Base-by-base conservation (phyloP, 2,888 invertebrate species). In the Cataglyphis altisquamis region DNA sequence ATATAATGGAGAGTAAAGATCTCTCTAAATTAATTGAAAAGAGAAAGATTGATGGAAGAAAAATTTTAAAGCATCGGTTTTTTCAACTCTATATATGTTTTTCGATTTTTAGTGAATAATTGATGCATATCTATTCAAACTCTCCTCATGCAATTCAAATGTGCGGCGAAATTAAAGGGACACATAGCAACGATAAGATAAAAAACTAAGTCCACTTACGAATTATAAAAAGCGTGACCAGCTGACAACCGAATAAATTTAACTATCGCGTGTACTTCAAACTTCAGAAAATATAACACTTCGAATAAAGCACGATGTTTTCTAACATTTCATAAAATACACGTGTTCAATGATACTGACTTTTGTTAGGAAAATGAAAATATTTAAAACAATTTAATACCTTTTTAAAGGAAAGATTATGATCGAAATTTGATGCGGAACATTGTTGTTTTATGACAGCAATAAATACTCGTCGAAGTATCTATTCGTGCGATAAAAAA, bases 51-150 rank as follows among this genome's bases (percentile, higher is more conserved):
- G 36, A 48, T 64, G 1, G 0, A 29, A 32, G 1, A 52, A 52
- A 25, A 45, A 45, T 64, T 15, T 74, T 45, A 3, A 1, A 3
- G 9, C 21, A 36, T 25, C 18, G 9, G 1, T 75, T 75, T 6
- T 66, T 32, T 29, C 32, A 32, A 62, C 3, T 62, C 52, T 52
- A 45, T 6, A 29, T 15, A 29, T 2, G 15, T 64, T 36, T n/a
- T 21, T n/a, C 9, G 32, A 66, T 18, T 75, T 21, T 12, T 66
- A 48, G 18, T 32, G 41, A 10, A 39, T 12, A 41, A 25, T 41
- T 60, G 57, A 3, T 72, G 45, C 74, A 75, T 74, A 74, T 74
- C 74, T 62, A 62, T 29, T 60, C 12, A n/a, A 4, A 21, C 10
- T 48, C 18, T 41, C 6, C 52, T 48, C 8, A 41, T 41, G 29